Conservation (phyloP, 2,888 invertebrate genomes). For the Epistrophe grossulariae region DNA sequence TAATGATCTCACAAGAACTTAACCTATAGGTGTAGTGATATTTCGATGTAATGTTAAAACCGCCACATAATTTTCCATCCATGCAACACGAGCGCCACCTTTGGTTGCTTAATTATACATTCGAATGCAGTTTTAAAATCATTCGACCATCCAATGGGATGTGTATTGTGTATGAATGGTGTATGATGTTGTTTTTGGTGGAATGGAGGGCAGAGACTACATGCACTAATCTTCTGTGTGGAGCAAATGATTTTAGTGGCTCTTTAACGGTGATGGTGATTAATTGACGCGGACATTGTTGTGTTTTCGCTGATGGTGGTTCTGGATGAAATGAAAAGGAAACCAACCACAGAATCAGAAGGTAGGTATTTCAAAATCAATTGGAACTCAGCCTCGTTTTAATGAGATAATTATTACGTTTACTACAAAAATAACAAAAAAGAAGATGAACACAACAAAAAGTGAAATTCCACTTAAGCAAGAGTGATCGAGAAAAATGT, state of each 20-base stretch:
- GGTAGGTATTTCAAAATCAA: conserved; percentile 1
- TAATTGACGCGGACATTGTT: conserved; percentile 58
- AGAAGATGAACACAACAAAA: conserved; percentile 4
- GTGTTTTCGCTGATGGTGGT: background rate
- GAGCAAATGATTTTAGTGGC: conserved; percentile 64
- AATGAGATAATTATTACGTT: conserved; percentile 65
- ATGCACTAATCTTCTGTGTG: conserved; percentile 32
- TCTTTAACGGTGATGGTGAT: conserved; percentile 66
- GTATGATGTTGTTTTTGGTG: conserved; percentile 17
- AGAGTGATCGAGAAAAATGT: background rate
- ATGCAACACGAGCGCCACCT: conserved; percentile 68
- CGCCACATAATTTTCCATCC: conserved; percentile 19
- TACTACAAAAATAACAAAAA: background rate
- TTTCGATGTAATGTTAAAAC: conserved; percentile 4
- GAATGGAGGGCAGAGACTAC: background rate
- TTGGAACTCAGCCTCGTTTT: conserved; percentile 47
- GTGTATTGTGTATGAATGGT: background rate
- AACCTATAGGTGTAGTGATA: conserved; percentile 1
- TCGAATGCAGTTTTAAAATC: conserved; percentile 53
- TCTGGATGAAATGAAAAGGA: conserved; percentile 35
- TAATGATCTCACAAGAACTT: conserved; percentile 57
- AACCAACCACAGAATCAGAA: conserved; percentile 9
- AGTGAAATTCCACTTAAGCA: conserved; percentile 19
- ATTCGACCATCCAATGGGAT: conserved; percentile 42
- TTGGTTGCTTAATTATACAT: conserved; percentile 62